phyloP scores from a whole-genome alignment of 1,140 invertebrate species.

The Ceratosolen solmsi region DNA sequence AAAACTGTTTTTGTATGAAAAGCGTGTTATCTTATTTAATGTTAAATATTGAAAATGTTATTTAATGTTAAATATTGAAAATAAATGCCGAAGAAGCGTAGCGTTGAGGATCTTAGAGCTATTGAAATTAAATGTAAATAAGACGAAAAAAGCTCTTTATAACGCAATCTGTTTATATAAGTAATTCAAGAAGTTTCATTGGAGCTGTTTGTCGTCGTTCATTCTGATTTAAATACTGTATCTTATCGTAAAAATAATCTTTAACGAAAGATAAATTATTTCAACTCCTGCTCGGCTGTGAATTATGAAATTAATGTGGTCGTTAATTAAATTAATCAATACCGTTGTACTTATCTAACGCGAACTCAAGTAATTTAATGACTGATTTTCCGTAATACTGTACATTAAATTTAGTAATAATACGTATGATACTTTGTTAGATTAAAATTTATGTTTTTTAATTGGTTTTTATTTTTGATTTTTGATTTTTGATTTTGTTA shows the following conservation, averaged over 20 bases:
- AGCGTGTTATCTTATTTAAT: background rate
- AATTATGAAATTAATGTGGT: background rate
- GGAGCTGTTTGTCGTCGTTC: background rate
- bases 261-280: background rate
- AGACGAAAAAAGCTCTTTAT: background rate
- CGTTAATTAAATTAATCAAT: slow-evolving; percentile 17
- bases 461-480: slow-evolving; percentile 5
- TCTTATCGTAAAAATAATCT: slow-evolving; percentile 10
- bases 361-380: slow-evolving; percentile 11
- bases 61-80: slow-evolving; percentile 13
- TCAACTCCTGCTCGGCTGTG: background rate
- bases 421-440: background rate
- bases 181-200: slow-evolving; percentile 14
- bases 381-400: background rate
- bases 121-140: background rate
- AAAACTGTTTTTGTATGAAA: background rate
- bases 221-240: slow-evolving; percentile 25
- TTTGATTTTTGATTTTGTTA: no score
- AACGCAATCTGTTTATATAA: slow-evolving; percentile 17
- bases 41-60: background rate
- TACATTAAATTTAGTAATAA: slow-evolving; percentile 5
- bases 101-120: no score
- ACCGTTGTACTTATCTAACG: background rate
- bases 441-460: slow-evolving; percentile 7
- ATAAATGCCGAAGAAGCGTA: background rate